Percentiles rank a stretch among this genome's conserved stretches.
Conservation (phyloP, 2,113 vertebrate genomes). For the Pangasianodon hypophthalmus region DNA sequence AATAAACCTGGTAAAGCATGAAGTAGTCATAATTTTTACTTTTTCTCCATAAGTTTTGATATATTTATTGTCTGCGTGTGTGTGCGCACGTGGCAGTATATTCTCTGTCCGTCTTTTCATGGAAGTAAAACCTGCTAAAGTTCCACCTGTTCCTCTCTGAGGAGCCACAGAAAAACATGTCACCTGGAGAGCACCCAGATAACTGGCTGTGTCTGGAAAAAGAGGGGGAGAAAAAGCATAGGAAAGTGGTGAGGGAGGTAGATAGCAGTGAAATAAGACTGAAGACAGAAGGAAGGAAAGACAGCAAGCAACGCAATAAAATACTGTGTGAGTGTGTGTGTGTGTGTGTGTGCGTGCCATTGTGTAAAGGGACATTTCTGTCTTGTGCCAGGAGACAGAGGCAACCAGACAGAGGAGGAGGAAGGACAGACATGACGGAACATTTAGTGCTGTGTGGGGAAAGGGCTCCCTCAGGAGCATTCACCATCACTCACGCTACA, state of each 20-base stretch:
- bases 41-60: background rate
- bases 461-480: conserved; percentile 58
- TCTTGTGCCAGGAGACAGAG: conserved; percentile 48
- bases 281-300: conserved; percentile 14
- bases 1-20: background rate
- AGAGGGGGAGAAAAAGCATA: background rate
- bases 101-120: conserved; percentile 26
- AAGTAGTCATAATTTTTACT: conserved; percentile 9
- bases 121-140: conserved; percentile 42
- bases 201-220: conserved; percentile 44
- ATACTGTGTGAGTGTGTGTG: conserved; percentile 28
- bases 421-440: conserved; percentile 53
- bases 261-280: conserved; percentile 33
- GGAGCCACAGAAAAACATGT: conserved; percentile 61
- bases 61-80: conserved; percentile 8
- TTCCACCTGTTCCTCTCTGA: conserved; percentile 62
- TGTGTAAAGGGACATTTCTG: conserved; percentile 38
- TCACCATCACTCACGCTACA: conserved; percentile 36
- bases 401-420: conserved; percentile 63
- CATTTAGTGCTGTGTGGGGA: conserved; percentile 57
- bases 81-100: conserved; percentile 22
- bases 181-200: conserved; percentile 44
- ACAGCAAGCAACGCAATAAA: conserved; percentile 40
- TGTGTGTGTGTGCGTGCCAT: conserved; percentile 13
- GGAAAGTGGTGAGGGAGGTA: background rate